Evolutionary conservation across 2,888 invertebrate species (phyloP), one percentile per base, ranked within the genome.

Genomic region (Monopis laevigella): DNA sequence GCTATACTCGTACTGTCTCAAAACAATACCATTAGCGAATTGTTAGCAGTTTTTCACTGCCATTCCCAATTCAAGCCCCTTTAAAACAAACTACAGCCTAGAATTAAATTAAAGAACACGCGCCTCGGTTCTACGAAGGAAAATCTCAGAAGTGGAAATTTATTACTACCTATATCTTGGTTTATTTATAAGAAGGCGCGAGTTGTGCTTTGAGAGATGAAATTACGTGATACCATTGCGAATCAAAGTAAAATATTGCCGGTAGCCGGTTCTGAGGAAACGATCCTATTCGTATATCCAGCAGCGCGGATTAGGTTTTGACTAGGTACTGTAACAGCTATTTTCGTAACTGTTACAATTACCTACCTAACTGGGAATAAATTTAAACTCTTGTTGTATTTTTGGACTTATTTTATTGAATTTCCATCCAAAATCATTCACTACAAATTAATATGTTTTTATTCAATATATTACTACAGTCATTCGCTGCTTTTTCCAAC

Each of bases 181-280:
- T 74, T 78, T 78, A 78, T 78, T 78, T 78, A 78, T 75, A 78
- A 77, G 77, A 75, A 71, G 19, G 69, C 69, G 65, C 62, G 64
- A 60, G 54, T 56, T 53, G 58, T 56, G 62, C 62, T 61, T 57
- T 49, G 69, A 69, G 75, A 77, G 75, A 77, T 77, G 74, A 72
- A 78, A 78, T 77, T 78, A 78, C 78, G 78, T 78, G 78, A 78
- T 78, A 75, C 74, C 70, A 78, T 78, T 78, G 62, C 65, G 65
- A 71, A 75, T 72, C 70, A 67, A 72, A 71, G 75, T 74, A 73
- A 78, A 67, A 72, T 72, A 78, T 66, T 58, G 58, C 62, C 35
- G 16, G 14, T n/a, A n/a, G n/a, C n/a, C 35, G 39, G 54, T 45
- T 47, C 50, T 52, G 55, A 47, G 54, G 51, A 54, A 46, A 54